phyloP scores from a whole-genome alignment of 2,888 invertebrate species.

The Eupithecia exiguata region DNA sequence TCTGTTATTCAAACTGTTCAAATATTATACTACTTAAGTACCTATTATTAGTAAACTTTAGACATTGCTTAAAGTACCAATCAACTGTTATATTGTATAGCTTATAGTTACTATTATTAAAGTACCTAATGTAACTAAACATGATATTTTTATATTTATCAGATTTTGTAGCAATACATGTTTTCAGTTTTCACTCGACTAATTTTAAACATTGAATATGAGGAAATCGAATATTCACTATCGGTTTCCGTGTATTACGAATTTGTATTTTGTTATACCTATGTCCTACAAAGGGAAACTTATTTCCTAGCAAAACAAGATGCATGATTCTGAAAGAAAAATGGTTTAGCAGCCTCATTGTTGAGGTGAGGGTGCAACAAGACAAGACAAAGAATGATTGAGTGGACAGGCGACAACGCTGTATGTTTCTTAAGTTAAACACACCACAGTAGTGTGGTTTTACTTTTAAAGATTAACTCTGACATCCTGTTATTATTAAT shows the following conservation, averaged over 20 bases:
- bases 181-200: background rate
- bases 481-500: background rate
- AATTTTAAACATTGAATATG: too few species aligned
- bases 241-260: too few species aligned
- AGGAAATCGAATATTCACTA: too few species aligned
- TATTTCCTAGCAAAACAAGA: background rate
- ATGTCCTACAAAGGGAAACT: too few species aligned
- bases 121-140: background rate
- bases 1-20: conserved; percentile 7
- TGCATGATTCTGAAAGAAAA: too few species aligned
- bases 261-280: too few species aligned
- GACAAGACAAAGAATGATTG: background rate
- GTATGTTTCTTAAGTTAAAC: background rate
- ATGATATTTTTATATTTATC: too few species aligned
- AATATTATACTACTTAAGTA: background rate
- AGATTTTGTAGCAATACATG: background rate
- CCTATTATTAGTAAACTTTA: background rate
- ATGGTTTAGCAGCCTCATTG: background rate
- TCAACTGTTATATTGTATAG: background rate
- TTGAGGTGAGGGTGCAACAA: background rate
- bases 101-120: background rate
- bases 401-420: background rate
- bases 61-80: background rate
- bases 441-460: background rate
- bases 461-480: background rate